Percentiles rank a stretch among this genome's conserved stretches.
phyloP scores from a whole-genome alignment of 2,888 invertebrate genomes.

The Sinhomidia bicolor region DNA sequence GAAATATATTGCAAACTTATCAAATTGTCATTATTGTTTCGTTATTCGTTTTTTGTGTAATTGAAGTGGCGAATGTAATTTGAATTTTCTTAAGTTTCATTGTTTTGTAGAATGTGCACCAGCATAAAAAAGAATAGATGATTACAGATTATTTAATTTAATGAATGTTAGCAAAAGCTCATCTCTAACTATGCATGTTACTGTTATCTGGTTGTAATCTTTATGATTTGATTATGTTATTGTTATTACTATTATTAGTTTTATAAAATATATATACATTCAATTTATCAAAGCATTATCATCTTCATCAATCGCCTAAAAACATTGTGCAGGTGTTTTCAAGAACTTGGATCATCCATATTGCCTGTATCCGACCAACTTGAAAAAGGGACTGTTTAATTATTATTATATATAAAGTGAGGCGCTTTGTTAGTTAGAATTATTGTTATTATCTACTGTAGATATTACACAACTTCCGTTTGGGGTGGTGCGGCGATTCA shows the following conservation, averaged over 20 bases:
- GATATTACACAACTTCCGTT: constrained; percentile 35
- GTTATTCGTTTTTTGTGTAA: neutral
- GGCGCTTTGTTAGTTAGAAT: constrained; percentile 17
- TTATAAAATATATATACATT: no score
- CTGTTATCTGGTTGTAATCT: constrained; percentile 12
- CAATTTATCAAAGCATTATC: neutral
- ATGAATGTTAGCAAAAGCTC: neutral
- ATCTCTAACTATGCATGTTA: constrained; percentile 44
- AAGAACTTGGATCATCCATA: neutral
- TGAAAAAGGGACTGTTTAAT: constrained; percentile 30
- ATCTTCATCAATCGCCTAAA: neutral
- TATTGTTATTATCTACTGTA: constrained; percentile 13
- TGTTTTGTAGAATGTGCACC: neutral
- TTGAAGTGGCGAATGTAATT: neutral
- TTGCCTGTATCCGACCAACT: constrained; percentile 41
- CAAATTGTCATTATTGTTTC: neutral
- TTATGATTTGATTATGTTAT: neutral
- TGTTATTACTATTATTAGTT: no score
- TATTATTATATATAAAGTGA: constrained; percentile 10
- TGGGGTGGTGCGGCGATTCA: neutral
- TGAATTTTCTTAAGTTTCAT: neutral
- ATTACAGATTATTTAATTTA: neutral
- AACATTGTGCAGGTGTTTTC: neutral
- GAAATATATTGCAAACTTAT: neutral
- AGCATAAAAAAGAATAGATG: neutral